Evolutionary conservation across 2,888 invertebrate genomes (phyloP).

Genomic region (Cataglyphis cursor): DNA sequence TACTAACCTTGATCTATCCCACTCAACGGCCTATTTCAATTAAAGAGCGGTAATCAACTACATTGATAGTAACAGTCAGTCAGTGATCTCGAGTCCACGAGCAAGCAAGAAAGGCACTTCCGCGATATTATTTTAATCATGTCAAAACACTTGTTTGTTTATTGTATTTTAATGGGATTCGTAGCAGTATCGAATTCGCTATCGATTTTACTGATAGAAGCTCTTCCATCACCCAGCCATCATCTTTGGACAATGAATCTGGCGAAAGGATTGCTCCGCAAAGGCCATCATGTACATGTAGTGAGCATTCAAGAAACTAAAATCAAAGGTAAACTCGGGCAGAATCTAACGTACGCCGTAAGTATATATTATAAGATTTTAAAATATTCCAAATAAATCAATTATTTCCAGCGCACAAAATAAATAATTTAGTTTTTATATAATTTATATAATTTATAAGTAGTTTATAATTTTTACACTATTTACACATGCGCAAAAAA

Average conservation of each 20-base stretch:
- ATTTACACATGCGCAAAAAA: background rate
- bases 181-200: background rate
- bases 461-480: background rate
- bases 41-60: too few relatives aligned
- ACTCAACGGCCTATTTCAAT: background rate
- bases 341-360: constrained; percentile 25
- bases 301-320: background rate
- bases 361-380: background rate
- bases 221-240: constrained; percentile 24
- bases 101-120: background rate
- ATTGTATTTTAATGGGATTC: background rate
- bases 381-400: background rate
- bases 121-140: background rate
- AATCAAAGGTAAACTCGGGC: background rate
- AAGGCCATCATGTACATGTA: constrained; percentile 28
- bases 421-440: background rate
- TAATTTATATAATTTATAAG: background rate
- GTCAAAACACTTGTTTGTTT: background rate
- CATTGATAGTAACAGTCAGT: background rate
- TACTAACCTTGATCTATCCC: background rate
- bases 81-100: background rate
- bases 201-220: constrained; percentile 26
- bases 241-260: constrained; percentile 11
- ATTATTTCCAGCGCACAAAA: background rate
- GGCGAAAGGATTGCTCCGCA: constrained; percentile 2